phyloP scores from a whole-genome alignment of 2,113 vertebrate genomes.

The Vulpes lagopus region DNA sequence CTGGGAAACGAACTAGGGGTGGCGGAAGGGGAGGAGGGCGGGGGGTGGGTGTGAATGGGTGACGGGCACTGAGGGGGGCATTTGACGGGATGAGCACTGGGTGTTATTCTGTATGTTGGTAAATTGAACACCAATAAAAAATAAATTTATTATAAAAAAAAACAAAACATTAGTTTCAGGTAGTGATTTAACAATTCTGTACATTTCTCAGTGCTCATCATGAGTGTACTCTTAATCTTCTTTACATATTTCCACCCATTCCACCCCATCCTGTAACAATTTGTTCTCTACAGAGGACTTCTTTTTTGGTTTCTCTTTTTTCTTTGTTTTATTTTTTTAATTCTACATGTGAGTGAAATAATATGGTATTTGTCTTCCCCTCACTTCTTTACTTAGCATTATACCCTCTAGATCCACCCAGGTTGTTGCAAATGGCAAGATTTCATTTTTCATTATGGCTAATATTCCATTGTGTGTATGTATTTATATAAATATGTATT shows the following conservation, averaged over 20 bases:
- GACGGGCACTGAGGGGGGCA: too few relatives aligned
- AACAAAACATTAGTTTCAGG: not conserved
- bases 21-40: too few relatives aligned
- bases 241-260: not conserved
- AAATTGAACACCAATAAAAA: too few relatives aligned
- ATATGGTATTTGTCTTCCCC: not conserved
- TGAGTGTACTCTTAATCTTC: not conserved
- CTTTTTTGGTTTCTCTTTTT: not conserved
- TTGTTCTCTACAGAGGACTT: not conserved
- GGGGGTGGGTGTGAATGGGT: too few relatives aligned
- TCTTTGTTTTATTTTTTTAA: not conserved
- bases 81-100: too few relatives aligned
- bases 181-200: not conserved
- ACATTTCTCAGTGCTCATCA: not conserved
- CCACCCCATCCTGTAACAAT: not conserved
- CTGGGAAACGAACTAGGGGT: too few relatives aligned
- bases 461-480: not conserved
- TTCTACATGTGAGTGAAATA: not conserved
- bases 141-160: too few relatives aligned
- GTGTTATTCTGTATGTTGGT: too few relatives aligned
- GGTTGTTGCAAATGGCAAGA: not conserved
- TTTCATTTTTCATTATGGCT: not conserved
- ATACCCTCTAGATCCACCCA: not conserved
- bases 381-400: not conserved
- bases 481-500: too few relatives aligned